Evolutionary conservation across 2,113 vertebrate genomes (phyloP), one percentile per base, ranked within the genome.

Genomic region (Bagarius yarrelli): DNA sequence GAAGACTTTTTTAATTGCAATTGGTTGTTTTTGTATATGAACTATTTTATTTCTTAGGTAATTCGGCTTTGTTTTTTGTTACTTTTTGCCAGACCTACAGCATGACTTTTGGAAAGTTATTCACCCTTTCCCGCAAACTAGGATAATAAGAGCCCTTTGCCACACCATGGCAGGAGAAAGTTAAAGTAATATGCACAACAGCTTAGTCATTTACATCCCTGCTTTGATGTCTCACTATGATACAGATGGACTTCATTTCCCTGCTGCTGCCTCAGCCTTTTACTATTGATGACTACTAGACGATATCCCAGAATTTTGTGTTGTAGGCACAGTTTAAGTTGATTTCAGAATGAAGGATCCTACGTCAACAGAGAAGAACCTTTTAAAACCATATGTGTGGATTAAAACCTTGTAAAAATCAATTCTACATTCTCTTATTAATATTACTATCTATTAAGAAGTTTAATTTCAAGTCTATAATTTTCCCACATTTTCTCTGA

Each of bases 161-260:
- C 81, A 80, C 72, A 63, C 77, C 66, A 63, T 82, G 84, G 84
- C 77, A 80, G 70, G 84, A 80, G 84, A 85, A 85, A 82, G 74
- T 72, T 25, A 64, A 80, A 80, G 78, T 56, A 82, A 79, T 55
- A 15, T 18, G 44, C 74, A 56, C 44, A 30, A 72, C 76, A 40
- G 53, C 36, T 77, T 81, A 71, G 81, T 78, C 78, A 85, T 78
- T 76, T 77, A 81, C 78, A 73, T 76, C 8, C 67, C 57, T 55
- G 78, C 66, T 64, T 75, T 80, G 78, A 77, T 78, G 77, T 80
- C 59, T 71, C 52, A 69, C 75, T 59, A 80, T 59, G 23, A 60
- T 69, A 56, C 83, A 85, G 40, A 82, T 82, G 80, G 83, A 79
- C 53, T 76, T 85, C 8, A 83, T 83, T 83, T 85, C 50, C 52